A percentile compares a stretch with the other conserved stretches of the same genome.
These are phyloP conservation scores for Cantharis flavilabris DNA, from an alignment of 2,888 invertebrate genomes.

Conservation along the genomic window DNA sequence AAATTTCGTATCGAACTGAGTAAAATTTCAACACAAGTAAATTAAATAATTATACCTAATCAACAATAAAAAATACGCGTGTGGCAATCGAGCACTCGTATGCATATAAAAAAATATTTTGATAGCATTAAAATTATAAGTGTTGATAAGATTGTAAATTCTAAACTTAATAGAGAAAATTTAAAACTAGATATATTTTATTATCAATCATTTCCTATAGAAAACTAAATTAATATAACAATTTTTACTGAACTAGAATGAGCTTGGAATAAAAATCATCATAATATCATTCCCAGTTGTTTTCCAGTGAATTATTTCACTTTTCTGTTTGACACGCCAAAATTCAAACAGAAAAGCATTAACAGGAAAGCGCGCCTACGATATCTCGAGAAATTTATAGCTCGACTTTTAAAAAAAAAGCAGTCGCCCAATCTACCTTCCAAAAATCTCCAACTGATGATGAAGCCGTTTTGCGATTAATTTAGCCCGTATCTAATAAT, in stretches of 20 bases:
- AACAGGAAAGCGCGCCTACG: background rate
- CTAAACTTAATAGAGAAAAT: background rate
- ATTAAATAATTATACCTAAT: background rate
- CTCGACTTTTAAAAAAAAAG: background rate
- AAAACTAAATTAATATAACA: too few relatives aligned
- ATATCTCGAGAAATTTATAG: background rate
- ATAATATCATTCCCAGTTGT: too few relatives aligned
- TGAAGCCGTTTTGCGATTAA: too few relatives aligned
- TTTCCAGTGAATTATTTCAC: background rate
- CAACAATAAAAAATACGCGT: background rate
- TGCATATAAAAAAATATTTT: background rate
- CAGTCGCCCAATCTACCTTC: background rate
- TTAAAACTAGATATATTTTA: too few relatives aligned
- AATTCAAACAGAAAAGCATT: background rate
- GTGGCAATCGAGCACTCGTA: background rate
- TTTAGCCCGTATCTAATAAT: too few relatives aligned
- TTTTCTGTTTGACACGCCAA: background rate
- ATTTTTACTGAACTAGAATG: too few relatives aligned
- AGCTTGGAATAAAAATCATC: too few relatives aligned
- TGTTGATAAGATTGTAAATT: background rate
- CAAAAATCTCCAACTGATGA: background rate
- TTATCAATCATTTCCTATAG: too few relatives aligned
- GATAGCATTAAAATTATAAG: background rate
- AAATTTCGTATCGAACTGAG: background rate
- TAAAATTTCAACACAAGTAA: background rate